Evolutionary conservation across 2,888 invertebrate species (phyloP), one percentile per base, ranked within the genome.

Genomic region (Acanthococcus lagerstroemiae): DNA sequence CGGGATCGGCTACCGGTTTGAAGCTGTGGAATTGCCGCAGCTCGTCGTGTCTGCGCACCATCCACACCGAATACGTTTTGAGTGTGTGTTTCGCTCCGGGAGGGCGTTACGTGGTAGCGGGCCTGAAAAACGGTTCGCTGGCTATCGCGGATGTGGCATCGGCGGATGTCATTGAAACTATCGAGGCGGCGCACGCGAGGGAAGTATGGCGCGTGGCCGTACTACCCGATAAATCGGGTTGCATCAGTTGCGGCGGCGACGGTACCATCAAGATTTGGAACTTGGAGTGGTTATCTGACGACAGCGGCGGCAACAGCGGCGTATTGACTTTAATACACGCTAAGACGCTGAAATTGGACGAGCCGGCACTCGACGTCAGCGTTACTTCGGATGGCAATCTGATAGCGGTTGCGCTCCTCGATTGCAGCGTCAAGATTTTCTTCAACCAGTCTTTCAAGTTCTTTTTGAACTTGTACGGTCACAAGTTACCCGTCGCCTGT

Each of bases 371-470:
- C 2, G 88, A 88, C 69, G 86, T 93, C 0, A 84, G 83, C 75
- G 83, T 90, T 55, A 90, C 90, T 71, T 88, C 90, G 0, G 89
- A 95, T 76, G 85, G 84, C 73, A 88, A 87, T 77, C 89, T 92
- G 72, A 77, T 99, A 22, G 94, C 95, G 0, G 91, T 90, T 4
- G 88, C 94, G 0, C 78, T 97, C 4, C 79, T 97, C 52, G 96
- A 99, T 77, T 88, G 87, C 6, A 97, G 95, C 0, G 91, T 96
- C 0, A 94, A 95, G 77, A 86, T 99, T 71, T 96, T 95, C 78
- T 97, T 94, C 75, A 77, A 89, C 55, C 96, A 99, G 74, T 87
- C 90, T 0, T 87, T 96, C 70, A 97, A 97, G 84, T 90, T 95
- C 77, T 95, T 92, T 77, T 76, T 95, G 21, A 90, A 93, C 0